Conservation (phyloP, 2,113 vertebrate genomes). For the Paradisaea rubra region DNA sequence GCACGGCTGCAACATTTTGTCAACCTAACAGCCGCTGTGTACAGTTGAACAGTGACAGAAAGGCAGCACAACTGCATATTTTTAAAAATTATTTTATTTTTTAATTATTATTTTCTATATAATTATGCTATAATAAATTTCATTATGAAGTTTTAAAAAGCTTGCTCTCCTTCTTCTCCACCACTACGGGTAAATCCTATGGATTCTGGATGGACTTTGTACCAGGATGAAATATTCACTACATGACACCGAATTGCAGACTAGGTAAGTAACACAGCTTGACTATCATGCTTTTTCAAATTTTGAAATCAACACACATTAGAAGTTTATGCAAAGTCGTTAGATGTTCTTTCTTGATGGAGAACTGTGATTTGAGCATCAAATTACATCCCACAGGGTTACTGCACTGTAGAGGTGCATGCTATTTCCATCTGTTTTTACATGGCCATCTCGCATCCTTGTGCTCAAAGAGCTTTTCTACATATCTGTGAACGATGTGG, state of each 20-base stretch:
- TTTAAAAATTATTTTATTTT: background rate
- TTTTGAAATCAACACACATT: background rate
- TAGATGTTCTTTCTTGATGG: background rate
- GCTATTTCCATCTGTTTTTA: background rate
- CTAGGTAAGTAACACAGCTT: background rate
- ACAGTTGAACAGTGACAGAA: background rate
- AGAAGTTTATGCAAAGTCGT: background rate
- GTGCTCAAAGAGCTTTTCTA: background rate
- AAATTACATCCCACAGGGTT: background rate
- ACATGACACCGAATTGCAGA: fast-evolving
- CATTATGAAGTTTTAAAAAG: background rate
- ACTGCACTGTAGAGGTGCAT: background rate
- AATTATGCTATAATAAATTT: background rate
- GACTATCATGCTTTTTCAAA: background rate
- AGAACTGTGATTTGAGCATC: background rate
- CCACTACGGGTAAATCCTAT: background rate
- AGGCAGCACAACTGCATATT: background rate
- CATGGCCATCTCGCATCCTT: fast-evolving
- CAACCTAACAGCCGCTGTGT: background rate
- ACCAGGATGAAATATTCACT: background rate
- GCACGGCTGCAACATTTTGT: background rate
- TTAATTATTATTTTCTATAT: background rate
- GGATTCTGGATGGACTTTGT: background rate
- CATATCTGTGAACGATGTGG: fast-evolving
- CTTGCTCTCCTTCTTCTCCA: background rate